These are phyloP conservation scores for Frankliniella intonsa DNA, from an alignment of 2,888 invertebrate genomes.

Conservation along the genomic window DNA sequence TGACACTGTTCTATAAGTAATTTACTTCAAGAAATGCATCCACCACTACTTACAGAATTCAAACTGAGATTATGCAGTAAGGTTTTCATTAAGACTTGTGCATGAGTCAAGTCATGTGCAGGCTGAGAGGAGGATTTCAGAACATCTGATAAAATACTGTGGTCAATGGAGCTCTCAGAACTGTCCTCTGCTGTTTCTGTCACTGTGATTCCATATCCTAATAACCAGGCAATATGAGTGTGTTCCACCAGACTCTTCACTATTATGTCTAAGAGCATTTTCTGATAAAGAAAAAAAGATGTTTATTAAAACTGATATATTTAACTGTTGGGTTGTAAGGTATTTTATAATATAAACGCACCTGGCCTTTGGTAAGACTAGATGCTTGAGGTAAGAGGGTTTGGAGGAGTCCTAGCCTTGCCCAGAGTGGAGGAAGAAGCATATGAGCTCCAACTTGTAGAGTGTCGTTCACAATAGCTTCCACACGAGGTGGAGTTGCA, in stretches of 20 bases:
- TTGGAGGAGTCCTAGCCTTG: slow-evolving; percentile 56
- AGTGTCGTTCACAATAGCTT: slow-evolving; percentile 54
- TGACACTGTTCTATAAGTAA: slow-evolving; percentile 26
- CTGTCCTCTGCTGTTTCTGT: slow-evolving; percentile 36
- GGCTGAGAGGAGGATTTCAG: slow-evolving; percentile 32
- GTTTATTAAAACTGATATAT: neutral
- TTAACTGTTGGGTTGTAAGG: neutral
- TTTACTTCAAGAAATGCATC: neutral
- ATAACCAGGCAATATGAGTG: slow-evolving; percentile 53
- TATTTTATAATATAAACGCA: slow-evolving; percentile 35
- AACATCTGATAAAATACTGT: neutral
- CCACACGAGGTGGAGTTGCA: slow-evolving; percentile 50
- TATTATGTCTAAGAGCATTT: slow-evolving; percentile 57
- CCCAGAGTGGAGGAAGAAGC: slow-evolving; percentile 55
- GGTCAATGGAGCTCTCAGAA: neutral
- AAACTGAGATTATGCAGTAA: slow-evolving; percentile 52
- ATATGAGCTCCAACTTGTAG: slow-evolving; percentile 56
- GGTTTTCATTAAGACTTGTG: slow-evolving; percentile 54
- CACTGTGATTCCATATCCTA: slow-evolving; percentile 48
- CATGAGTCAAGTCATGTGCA: slow-evolving; percentile 43
- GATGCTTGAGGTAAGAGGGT: slow-evolving; percentile 54
- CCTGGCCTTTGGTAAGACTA: slow-evolving; percentile 55
- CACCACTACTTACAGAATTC: slow-evolving; percentile 49
- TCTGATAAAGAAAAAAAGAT: slow-evolving; percentile 42
- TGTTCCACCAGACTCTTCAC: slow-evolving; percentile 58